A percentile compares a stretch with the other conserved stretches of the same genome.
Conservation (phyloP, 2,113 vertebrate genomes). For the Paedocypris sp. region DNA sequence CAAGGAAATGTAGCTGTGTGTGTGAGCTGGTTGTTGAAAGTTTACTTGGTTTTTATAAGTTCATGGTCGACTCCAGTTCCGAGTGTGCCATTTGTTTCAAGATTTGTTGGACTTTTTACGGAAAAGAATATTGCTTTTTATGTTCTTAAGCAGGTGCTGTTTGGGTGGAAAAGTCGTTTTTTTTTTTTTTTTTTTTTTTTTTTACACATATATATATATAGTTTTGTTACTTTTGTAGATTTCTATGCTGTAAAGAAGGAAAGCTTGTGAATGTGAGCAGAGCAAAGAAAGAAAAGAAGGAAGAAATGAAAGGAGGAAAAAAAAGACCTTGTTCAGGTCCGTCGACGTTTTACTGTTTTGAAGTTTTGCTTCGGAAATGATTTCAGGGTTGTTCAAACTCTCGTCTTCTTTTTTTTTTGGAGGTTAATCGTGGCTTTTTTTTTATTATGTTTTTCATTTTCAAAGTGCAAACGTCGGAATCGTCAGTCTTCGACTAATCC, state of each 20-base stretch:
- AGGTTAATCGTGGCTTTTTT: background rate
- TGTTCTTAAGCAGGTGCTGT: conserved; percentile 55
- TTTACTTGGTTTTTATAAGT: conserved; percentile 41
- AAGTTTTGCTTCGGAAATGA: conserved; percentile 9
- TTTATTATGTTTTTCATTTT: no score
- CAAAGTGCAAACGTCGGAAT: no score
- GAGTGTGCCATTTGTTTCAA: conserved; percentile 59
- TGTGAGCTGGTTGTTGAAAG: conserved; percentile 30
- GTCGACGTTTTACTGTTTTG: conserved; percentile 9
- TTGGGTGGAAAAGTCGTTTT: conserved; percentile 54
- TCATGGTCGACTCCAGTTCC: conserved; percentile 53
- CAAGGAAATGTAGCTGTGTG: conserved; percentile 50
- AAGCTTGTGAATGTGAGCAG: conserved; percentile 24
- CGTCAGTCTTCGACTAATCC: no score
- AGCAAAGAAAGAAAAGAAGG: conserved; percentile 16
- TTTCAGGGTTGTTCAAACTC: background rate
- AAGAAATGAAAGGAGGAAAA: conserved; percentile 38
- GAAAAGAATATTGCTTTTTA: conserved; percentile 35
- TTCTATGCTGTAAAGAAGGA: conserved; percentile 29
- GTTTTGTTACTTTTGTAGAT: conserved; percentile 17
- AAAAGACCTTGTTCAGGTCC: conserved; percentile 42
- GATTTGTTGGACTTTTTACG: conserved; percentile 40
- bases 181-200: conserved; percentile 24
- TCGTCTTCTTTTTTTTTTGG: background rate
- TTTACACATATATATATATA: no score